phyloP scores from a whole-genome alignment of 2,888 invertebrate genomes.

The Lutraria lutraria region DNA sequence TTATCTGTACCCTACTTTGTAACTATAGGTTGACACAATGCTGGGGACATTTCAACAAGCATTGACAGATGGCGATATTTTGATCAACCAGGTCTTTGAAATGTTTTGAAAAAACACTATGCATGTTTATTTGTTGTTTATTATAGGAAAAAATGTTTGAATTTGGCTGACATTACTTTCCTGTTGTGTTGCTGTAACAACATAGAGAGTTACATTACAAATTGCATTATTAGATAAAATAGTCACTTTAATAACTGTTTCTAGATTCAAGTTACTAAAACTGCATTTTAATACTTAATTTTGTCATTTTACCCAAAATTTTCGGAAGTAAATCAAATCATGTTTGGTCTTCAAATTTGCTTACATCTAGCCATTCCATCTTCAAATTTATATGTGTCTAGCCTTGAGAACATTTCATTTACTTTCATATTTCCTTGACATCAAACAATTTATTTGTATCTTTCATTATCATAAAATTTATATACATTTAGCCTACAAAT shows the following conservation, averaged over 20 bases:
- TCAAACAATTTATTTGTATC: no score
- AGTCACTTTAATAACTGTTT: slow-evolving; percentile 1
- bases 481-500: no score
- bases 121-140: slow-evolving; percentile 34
- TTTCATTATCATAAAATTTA: no score
- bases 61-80: slow-evolving; percentile 72
- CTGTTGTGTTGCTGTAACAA: slow-evolving; percentile 6
- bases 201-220: neutral
- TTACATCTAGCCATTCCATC: neutral
- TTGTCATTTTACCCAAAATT: neutral
- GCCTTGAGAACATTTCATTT: no score
- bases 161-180: neutral
- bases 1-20: slow-evolving; percentile 28
- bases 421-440: no score
- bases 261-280: slow-evolving; percentile 7
- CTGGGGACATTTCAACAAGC: slow-evolving; percentile 78
- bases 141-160: neutral
- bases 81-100: slow-evolving; percentile 36
- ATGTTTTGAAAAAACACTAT: slow-evolving; percentile 5
- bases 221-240: neutral
- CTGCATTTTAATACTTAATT: neutral
- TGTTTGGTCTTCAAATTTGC: neutral
- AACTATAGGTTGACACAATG: slow-evolving; percentile 77
- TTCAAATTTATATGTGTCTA: no score
- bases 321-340: neutral